phyloP scores from a whole-genome alignment of 2,113 vertebrate genomes.

The Damaliscus lunatus region DNA sequence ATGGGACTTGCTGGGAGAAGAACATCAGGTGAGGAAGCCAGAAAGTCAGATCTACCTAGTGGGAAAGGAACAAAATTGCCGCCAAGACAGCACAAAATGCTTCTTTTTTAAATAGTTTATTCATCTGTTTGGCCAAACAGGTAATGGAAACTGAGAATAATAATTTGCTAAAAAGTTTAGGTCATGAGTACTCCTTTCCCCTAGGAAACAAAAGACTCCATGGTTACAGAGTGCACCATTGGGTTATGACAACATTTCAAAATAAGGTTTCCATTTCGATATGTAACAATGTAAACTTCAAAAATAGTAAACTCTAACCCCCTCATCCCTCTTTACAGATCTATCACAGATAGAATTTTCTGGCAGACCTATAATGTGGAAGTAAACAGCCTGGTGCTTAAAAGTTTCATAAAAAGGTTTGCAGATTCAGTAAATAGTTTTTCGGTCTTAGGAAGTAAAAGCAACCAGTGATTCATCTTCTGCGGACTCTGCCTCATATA shows the following conservation, averaged over 20 bases:
- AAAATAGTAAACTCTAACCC: constrained; percentile 87
- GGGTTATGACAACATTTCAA: constrained; percentile 82
- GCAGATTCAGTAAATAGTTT: constrained; percentile 77
- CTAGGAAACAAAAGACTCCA: constrained; percentile 76
- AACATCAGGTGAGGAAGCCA: fast-evolving
- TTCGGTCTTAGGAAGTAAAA: constrained; percentile 79
- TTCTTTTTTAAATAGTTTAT: constrained; percentile 80
- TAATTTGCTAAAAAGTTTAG: constrained; percentile 83
- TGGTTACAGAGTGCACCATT: constrained; percentile 76
- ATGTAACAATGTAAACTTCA: constrained; percentile 88
- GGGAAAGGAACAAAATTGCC: neutral
- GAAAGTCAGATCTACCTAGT: fast-evolving
- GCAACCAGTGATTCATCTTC: constrained; percentile 72
- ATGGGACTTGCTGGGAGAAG: neutral
- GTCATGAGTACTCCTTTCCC: constrained; percentile 75
- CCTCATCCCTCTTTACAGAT: constrained; percentile 75
- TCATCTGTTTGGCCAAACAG: constrained; percentile 83
- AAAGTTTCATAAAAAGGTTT: constrained; percentile 83
- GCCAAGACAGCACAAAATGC: neutral
- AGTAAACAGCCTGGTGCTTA: constrained; percentile 84
- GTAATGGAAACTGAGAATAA: constrained; percentile 82
- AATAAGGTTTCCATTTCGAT: constrained; percentile 81
- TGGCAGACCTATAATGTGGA: constrained; percentile 81
- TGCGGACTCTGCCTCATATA: constrained; percentile 41
- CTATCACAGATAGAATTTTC: constrained; percentile 88